Conservation (phyloP, 1,140 invertebrate species). For the Sycobia sp. region DNA sequence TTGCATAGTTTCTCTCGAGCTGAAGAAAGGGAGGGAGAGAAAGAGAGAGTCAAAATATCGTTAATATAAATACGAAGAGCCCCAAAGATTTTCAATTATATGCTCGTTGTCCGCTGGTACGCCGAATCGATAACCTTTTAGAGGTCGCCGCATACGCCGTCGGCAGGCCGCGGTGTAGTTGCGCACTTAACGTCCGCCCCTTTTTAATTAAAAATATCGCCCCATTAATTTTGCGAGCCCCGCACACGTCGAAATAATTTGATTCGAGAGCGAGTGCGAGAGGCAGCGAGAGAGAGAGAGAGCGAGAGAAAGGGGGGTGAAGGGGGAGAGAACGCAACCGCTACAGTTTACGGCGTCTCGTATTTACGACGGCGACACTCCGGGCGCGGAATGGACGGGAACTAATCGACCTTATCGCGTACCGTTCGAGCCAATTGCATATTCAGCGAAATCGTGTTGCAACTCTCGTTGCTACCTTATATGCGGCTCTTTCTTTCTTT, state of each 20-base stretch:
- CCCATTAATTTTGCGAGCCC: constrained; percentile 19
- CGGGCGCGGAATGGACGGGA: background rate
- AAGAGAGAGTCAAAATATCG: too few relatives aligned
- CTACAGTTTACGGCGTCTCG: background rate
- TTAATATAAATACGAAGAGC: too few relatives aligned
- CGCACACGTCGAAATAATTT: constrained; percentile 26
- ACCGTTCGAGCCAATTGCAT: background rate
- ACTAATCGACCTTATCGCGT: constrained; percentile 6
- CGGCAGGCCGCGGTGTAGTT: too few relatives aligned
- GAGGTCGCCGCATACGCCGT: too few relatives aligned
- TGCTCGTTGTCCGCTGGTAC: too few relatives aligned
- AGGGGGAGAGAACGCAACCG: background rate
- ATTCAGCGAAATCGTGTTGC: background rate
- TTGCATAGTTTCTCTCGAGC: too few relatives aligned
- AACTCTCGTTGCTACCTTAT: background rate
- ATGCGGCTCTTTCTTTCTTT: background rate
- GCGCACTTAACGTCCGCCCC: too few relatives aligned
- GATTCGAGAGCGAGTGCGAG: background rate
- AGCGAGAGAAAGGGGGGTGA: background rate
- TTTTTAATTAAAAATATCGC: constrained; percentile 23
- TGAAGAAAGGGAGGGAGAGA: too few relatives aligned
- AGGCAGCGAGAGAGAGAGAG: background rate
- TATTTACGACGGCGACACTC: constrained; percentile 9
- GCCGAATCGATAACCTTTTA: too few relatives aligned
- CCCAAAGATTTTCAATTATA: too few relatives aligned